Evolutionary conservation across 2,113 vertebrate genomes (phyloP).

Genomic region (Cyphomyrus plagiostoma): DNA sequence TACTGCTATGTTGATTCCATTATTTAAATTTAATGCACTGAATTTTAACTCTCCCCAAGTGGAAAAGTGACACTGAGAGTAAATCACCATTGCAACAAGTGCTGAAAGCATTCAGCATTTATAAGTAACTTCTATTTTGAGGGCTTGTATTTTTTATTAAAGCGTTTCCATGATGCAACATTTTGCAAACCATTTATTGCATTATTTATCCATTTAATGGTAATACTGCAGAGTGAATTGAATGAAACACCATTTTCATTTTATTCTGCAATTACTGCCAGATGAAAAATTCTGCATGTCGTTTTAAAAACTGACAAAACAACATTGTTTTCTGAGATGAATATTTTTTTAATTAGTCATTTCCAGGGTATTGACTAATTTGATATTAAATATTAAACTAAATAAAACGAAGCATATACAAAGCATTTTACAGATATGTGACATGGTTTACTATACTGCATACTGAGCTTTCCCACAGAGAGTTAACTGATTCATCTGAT

Average conservation of each 20-base stretch:
- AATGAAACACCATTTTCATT: constrained; percentile 30
- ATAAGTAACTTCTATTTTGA: constrained; percentile 59
- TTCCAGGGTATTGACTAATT: background rate
- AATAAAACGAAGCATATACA: constrained; percentile 31
- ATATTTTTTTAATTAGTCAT: constrained; percentile 10
- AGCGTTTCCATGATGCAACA: constrained; percentile 60
- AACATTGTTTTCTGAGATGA: constrained; percentile 18
- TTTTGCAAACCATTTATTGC: constrained; percentile 54
- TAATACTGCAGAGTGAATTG: constrained; percentile 38
- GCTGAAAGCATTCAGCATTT: constrained; percentile 56
- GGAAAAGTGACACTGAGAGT: constrained; percentile 32
- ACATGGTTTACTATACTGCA: constrained; percentile 36
- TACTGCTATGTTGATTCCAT: constrained; percentile 55
- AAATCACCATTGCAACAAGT: constrained; percentile 34
- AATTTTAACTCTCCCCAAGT: constrained; percentile 47
- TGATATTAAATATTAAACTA: background rate
- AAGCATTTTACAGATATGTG: constrained; percentile 30
- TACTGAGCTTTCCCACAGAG: constrained; percentile 45
- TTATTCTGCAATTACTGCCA: constrained; percentile 33
- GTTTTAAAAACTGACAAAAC: background rate
- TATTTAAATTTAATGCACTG: constrained; percentile 62
- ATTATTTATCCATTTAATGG: constrained; percentile 56
- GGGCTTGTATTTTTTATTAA: constrained; percentile 52
- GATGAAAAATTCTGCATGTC: constrained; percentile 22
- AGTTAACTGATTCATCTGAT: constrained; percentile 54